phyloP scores from a whole-genome alignment of 2,797 vertebrate genomes.

The Microhierax caerulescens region DNA sequence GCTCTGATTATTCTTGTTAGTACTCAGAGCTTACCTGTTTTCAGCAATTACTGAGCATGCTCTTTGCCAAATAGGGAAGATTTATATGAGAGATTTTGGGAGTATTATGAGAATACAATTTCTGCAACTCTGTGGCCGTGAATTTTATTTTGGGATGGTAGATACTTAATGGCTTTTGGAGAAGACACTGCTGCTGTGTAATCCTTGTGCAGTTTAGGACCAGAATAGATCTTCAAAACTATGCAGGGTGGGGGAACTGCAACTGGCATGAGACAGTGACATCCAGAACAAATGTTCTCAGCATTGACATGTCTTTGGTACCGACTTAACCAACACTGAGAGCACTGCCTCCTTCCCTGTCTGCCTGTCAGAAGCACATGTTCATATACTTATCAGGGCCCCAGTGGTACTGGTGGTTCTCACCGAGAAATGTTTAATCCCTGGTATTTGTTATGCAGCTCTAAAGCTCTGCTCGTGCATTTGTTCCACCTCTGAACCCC shows the following conservation, averaged over 20 bases:
- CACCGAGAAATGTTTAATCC: not conserved
- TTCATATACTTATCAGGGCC: not conserved
- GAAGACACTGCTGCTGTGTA: not conserved
- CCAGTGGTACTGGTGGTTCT: not conserved
- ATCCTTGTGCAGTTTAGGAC: not conserved
- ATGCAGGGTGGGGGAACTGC: fast-evolving
- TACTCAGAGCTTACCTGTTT: not conserved
- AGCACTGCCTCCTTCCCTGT: not conserved
- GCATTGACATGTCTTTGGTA: not conserved
- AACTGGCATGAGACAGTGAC: fast-evolving
- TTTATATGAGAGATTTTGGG: not conserved
- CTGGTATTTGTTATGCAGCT: not conserved
- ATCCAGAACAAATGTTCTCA: not conserved
- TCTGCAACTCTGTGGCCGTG: not conserved
- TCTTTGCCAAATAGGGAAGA: not conserved
- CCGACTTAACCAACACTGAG: not conserved
- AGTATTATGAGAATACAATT: not conserved
- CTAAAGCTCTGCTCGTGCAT: not conserved
- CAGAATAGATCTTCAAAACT: not conserved
- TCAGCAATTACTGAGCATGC: not conserved
- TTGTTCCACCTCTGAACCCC: not conserved
- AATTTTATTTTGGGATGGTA: not conserved
- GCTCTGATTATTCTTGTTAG: not conserved
- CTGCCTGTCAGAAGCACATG: not conserved
- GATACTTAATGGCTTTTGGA: not conserved